Base-by-base conservation (phyloP, 2,797 vertebrate species). In the Cetoscarus ocellatus region DNA sequence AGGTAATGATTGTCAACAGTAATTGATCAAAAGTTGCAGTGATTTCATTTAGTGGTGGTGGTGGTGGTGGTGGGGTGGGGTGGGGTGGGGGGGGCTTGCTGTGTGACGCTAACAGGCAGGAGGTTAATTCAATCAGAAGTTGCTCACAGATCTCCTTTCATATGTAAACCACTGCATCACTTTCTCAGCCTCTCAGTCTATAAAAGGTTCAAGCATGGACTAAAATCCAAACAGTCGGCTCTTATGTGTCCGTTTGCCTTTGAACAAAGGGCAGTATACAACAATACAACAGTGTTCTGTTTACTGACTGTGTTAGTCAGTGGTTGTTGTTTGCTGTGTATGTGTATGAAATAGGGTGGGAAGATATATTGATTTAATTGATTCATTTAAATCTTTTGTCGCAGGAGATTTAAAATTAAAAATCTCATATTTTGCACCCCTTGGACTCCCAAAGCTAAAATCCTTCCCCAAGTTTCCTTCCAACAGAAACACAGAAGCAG, bases 111-210 rank as follows among this genome's bases (percentile, higher is more conserved):
- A 45, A 48, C 40, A 43, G 47, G 17, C 19, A 39, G 38, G 53
- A 60, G 34, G 35, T 18, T 35, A 60, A 76, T 76, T 70, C 40
- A 68, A 56, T 79, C 77, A 77, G 19, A 74, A 51, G 48, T 17
- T 27, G 14, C 57, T 66, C 50, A 17, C 14, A 36, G 14, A 47
- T 8, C 27, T 13, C 9, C 18, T 53, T 78, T 64, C 56, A 63
- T 17, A 57, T 47, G 51, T 40, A 60, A 73, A 74, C 56, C 51
- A 17, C 11, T 18, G 47, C 49, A 36, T 47, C 40, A 55, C 54
- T 44, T 53, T 39, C n/a, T 52, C 36, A 60, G 11, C 49, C 43
- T 18, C 35, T 15, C 8, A 18, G 27, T 11, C 35, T 5, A 39
- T 51, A 49, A n/a, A 40, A 50, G 18, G 9, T 53, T 67, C 17